Percentiles rank a stretch among this genome's conserved stretches.
phyloP scores from a whole-genome alignment of 2,888 invertebrate species.

The Tachina lurida region DNA sequence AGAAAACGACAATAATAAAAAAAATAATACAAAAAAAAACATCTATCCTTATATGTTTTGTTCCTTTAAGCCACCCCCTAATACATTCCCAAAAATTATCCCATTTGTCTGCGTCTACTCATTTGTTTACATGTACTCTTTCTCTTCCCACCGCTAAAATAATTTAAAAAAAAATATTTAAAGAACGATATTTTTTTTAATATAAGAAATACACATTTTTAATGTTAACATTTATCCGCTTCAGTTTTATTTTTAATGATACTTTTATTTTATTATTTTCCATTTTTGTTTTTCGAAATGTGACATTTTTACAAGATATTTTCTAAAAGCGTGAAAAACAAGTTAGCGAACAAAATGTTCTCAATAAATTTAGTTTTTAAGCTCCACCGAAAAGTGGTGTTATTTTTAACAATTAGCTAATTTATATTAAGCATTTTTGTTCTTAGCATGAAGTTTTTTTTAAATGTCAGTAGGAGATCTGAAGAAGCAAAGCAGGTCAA shows the following conservation, averaged over 20 bases:
- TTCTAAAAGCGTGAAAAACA: conserved; percentile 34
- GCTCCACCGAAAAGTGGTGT: not conserved
- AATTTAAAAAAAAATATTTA: conserved; percentile 2
- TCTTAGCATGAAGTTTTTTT: no score
- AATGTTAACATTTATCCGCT: not conserved
- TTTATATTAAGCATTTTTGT: no score
- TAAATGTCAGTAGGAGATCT: no score
- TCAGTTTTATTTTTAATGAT: not conserved
- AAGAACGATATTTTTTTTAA: conserved; percentile 54
- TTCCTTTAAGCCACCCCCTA: conserved; percentile 79
- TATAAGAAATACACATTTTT: conserved; percentile 63
- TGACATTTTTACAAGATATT: conserved; percentile 65
- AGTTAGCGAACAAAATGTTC: not conserved
- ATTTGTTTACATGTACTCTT: conserved; percentile 85
- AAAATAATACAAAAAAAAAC: conserved; percentile 70
- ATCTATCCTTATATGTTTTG: conserved; percentile 69
- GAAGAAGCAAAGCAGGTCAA: no score
- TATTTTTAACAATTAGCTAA: not conserved
- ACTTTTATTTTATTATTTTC: not conserved
- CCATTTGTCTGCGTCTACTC: conserved; percentile 92
- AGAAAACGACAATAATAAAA: conserved; percentile 71
- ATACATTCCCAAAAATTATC: conserved; percentile 83
- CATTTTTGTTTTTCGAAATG: conserved; percentile 46
- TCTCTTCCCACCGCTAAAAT: conserved; percentile 67
- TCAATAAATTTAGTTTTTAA: conserved; percentile 11